Percentiles rank a stretch among this genome's conserved stretches.
Evolutionary conservation across 1,140 invertebrate species (phyloP).

Genomic region (Drosophila virilis): DNA sequence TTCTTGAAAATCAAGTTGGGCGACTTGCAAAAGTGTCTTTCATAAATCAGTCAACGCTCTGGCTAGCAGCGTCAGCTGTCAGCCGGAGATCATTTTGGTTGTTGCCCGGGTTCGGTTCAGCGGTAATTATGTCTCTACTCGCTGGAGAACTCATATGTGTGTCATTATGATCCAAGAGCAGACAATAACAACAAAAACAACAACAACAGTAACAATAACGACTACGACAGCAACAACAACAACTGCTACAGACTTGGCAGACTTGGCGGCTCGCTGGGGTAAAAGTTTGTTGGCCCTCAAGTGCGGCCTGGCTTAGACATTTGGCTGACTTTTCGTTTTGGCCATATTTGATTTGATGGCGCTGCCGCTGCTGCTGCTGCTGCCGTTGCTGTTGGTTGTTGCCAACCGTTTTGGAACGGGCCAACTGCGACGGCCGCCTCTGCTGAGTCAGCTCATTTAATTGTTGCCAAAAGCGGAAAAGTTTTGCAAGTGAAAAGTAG

Average conservation of each 20-base stretch:
- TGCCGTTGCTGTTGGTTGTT: neutral
- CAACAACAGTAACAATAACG: neutral
- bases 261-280: conserved; percentile 38
- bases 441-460: conserved; percentile 52
- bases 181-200: conserved; percentile 8
- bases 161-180: conserved; percentile 44
- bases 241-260: conserved; percentile 22
- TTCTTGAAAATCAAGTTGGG: conserved; percentile 53
- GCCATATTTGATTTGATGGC: conserved; percentile 40
- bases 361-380: neutral
- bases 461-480: conserved; percentile 55
- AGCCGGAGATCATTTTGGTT: conserved; percentile 50
- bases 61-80: conserved; percentile 50
- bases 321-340: conserved; percentile 46
- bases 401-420: conserved; percentile 33
- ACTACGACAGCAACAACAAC: neutral
- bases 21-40: conserved; percentile 62
- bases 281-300: conserved; percentile 56
- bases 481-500: conserved; percentile 51
- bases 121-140: conserved; percentile 50
- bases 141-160: conserved; percentile 41
- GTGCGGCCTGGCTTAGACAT: conserved; percentile 26
- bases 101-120: conserved; percentile 27
- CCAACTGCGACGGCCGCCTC: conserved; percentile 39
- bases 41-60: conserved; percentile 57